Evolutionary conservation across 2,888 invertebrate genomes (phyloP).

Genomic region (Ophion ellenae): DNA sequence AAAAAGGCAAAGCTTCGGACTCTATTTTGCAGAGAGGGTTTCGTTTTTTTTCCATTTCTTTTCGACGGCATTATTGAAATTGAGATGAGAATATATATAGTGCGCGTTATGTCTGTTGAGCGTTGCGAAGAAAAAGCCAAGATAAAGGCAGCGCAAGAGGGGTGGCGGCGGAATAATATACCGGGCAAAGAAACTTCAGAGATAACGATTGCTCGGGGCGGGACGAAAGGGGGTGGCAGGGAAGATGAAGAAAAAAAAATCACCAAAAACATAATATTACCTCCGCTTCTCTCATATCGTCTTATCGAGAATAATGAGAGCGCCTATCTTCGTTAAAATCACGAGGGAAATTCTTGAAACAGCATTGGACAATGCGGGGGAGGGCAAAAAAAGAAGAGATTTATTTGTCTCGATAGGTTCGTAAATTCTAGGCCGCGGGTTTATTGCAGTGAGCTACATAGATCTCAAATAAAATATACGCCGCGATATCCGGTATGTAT

Average conservation of each 20-base stretch:
- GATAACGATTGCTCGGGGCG: slow-evolving; percentile 58
- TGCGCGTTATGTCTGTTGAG: slow-evolving; percentile 56
- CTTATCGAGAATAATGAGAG: slow-evolving; percentile 41
- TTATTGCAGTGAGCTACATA: background rate
- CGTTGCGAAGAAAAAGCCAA: slow-evolving; percentile 48
- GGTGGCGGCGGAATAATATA: background rate
- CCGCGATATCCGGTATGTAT: background rate
- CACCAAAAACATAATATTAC: slow-evolving; percentile 27
- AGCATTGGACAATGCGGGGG: slow-evolving; percentile 12
- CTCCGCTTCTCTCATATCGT: slow-evolving; percentile 29
- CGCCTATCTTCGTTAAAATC: slow-evolving; percentile 23
- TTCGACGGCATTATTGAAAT: slow-evolving; percentile 62
- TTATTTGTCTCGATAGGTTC: slow-evolving; percentile 17
- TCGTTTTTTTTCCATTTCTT: slow-evolving; percentile 37
- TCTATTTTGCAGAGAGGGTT: slow-evolving; percentile 27
- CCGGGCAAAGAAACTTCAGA: slow-evolving; percentile 51
- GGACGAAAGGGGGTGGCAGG: background rate
- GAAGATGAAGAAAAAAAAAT: slow-evolving; percentile 23
- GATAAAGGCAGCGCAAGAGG: slow-evolving; percentile 12
- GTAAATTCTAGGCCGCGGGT: slow-evolving; percentile 1
- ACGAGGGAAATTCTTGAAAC: slow-evolving; percentile 24
- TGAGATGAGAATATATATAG: slow-evolving; percentile 49
- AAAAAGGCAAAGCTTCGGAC: slow-evolving; percentile 15
- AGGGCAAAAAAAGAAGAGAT: background rate
- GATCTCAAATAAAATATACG: background rate